Conservation (phyloP, 1,140 invertebrate genomes). For the Diabrotica undecimpunctata region DNA sequence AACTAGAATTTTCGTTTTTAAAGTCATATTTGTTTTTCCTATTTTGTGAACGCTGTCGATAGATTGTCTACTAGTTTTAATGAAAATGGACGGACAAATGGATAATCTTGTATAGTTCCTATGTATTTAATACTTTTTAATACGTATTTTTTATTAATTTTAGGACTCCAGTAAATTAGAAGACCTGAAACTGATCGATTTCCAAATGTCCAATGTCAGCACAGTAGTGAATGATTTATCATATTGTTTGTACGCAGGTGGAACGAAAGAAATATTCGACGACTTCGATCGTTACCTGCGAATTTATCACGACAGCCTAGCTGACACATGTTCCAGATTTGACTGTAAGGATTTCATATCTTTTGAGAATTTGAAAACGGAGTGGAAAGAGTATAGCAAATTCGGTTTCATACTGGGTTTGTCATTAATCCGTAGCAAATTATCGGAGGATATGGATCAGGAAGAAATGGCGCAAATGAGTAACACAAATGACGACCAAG, state of each 20-base stretch:
- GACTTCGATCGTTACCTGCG: slow-evolving; percentile 51
- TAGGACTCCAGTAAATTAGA: slow-evolving; percentile 10
- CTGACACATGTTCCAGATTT: slow-evolving; percentile 44
- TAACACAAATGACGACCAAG: background rate
- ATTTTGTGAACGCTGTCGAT: too few relatives aligned
- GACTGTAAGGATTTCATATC: slow-evolving; percentile 50
- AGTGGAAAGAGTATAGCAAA: slow-evolving; percentile 43
- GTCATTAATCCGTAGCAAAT: background rate
- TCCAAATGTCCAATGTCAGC: slow-evolving; percentile 53
- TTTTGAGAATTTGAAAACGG: slow-evolving; percentile 39
- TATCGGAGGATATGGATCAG: background rate
- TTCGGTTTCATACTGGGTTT: slow-evolving; percentile 34
- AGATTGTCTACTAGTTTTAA: too few relatives aligned
- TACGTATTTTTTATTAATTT: slow-evolving; percentile 11
- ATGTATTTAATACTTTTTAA: background rate
- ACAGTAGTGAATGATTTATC: slow-evolving; percentile 57
- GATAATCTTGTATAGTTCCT: too few relatives aligned
- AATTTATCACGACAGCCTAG: slow-evolving; percentile 54
- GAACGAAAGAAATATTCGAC: slow-evolving; percentile 49
- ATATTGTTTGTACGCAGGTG: slow-evolving; percentile 55
- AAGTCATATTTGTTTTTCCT: too few relatives aligned
- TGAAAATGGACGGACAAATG: too few relatives aligned
- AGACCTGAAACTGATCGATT: slow-evolving; percentile 47
- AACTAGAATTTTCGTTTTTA: too few relatives aligned
- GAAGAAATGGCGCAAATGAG: background rate